phyloP scores from a whole-genome alignment of 2,888 invertebrate species.

The Danaus chrysippus region DNA sequence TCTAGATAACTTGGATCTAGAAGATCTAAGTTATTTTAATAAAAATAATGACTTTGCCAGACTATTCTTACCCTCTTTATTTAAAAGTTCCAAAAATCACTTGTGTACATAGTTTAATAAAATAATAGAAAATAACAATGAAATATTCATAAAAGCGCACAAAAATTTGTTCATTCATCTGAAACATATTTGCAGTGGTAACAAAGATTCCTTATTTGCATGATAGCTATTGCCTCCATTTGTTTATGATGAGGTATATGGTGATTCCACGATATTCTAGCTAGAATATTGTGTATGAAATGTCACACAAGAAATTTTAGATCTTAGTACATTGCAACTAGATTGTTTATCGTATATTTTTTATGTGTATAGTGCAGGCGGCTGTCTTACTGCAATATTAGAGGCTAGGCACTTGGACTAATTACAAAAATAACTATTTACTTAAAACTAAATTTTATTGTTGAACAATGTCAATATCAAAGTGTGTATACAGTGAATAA shows the following conservation, averaged over 20 bases:
- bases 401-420: slow-evolving; percentile 22
- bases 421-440: slow-evolving; percentile 32
- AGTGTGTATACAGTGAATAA: too few species aligned
- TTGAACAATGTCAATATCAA: slow-evolving; percentile 22
- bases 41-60: too few species aligned
- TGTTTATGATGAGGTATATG: slow-evolving; percentile 36
- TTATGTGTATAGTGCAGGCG: slow-evolving; percentile 14
- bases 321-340: too few species aligned
- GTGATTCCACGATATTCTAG: slow-evolving; percentile 20
- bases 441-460: slow-evolving; percentile 25
- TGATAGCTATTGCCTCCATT: slow-evolving; percentile 45
- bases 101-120: too few species aligned
- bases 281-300: background rate
- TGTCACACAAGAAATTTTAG: slow-evolving; percentile 11
- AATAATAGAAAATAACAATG: background rate
- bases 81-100: too few species aligned
- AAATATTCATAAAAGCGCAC: slow-evolving; percentile 4
- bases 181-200: slow-evolving; percentile 45
- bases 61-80: too few species aligned
- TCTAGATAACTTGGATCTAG: too few species aligned
- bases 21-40: too few species aligned
- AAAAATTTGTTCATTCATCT: slow-evolving; percentile 32
- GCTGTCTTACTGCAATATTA: slow-evolving; percentile 22
- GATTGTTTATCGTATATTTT: too few species aligned
- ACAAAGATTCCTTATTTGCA: slow-evolving; percentile 46